Evolutionary conservation across 2,797 vertebrate genomes (phyloP).

Genomic region (Presbytis comata): DNA sequence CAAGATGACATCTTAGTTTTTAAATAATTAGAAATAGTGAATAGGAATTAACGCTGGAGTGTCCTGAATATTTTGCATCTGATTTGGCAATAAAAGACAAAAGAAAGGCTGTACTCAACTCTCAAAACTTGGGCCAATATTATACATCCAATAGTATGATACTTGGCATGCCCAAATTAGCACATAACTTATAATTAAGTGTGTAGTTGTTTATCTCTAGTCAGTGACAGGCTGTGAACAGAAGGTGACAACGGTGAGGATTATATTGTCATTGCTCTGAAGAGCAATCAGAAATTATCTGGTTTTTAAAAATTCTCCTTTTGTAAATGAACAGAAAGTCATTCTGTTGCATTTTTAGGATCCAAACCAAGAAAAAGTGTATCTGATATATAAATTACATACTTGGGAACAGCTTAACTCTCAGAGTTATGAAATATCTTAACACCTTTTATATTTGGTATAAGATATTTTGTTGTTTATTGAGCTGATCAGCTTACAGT

Average conservation of each 20-base stretch:
- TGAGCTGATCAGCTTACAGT: not conserved
- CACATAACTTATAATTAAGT: not conserved
- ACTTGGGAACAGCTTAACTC: not conserved
- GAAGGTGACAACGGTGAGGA: not conserved
- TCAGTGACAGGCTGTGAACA: not conserved
- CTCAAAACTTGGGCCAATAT: not conserved
- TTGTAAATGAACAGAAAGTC: slow-evolving; percentile 8
- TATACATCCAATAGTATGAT: not conserved
- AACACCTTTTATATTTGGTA: not conserved
- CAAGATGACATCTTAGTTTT: not conserved
- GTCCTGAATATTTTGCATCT: not conserved
- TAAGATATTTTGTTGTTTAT: not conserved
- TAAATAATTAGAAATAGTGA: not conserved
- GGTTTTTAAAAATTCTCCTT: not conserved
- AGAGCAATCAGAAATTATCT: not conserved
- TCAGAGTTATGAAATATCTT: not conserved
- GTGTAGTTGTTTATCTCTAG: not conserved
- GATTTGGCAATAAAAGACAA: not conserved
- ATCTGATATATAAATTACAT: not conserved
- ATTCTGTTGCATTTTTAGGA: not conserved
- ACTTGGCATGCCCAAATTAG: not conserved
- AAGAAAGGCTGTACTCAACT: not conserved
- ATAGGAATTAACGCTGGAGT: not conserved
- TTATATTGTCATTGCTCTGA: not conserved
- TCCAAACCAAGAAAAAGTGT: not conserved